Conservation (phyloP, 2,888 invertebrate species). For the Bembecia ichneumoniformis region DNA sequence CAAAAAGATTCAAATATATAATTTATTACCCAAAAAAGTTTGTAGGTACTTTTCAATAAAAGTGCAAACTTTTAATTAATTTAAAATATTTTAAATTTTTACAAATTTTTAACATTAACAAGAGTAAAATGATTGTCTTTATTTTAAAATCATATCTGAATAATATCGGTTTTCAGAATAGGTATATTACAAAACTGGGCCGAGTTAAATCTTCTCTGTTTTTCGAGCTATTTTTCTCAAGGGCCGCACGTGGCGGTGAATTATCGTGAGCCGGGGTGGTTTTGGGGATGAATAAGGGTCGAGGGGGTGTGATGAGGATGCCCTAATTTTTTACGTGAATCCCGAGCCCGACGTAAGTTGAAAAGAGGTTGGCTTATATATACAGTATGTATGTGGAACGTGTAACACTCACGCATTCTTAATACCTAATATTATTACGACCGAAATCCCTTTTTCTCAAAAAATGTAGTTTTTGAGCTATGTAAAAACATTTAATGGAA, state of each 20-base stretch:
- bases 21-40: too few species aligned
- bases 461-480: too few species aligned
- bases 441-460: too few species aligned
- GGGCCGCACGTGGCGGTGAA: constrained; percentile 48
- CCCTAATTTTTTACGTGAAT: constrained; percentile 59
- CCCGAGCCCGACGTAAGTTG: constrained; percentile 37
- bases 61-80: too few species aligned
- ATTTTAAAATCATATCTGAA: background rate
- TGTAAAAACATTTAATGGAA: too few species aligned
- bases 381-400: constrained; percentile 11
- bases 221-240: constrained; percentile 70
- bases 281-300: constrained; percentile 20
- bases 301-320: constrained; percentile 25
- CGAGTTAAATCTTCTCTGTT: constrained; percentile 62
- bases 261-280: constrained; percentile 31
- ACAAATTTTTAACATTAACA: too few species aligned
- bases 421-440: too few species aligned
- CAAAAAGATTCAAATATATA: too few species aligned
- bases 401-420: too few species aligned
- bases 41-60: too few species aligned
- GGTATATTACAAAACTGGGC: constrained; percentile 27
- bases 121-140: too few species aligned
- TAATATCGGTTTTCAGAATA: background rate
- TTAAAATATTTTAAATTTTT: too few species aligned
- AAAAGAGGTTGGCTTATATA: constrained; percentile 33